Conservation (phyloP, 2,113 vertebrate species). For the Bungarus multicinctus region DNA sequence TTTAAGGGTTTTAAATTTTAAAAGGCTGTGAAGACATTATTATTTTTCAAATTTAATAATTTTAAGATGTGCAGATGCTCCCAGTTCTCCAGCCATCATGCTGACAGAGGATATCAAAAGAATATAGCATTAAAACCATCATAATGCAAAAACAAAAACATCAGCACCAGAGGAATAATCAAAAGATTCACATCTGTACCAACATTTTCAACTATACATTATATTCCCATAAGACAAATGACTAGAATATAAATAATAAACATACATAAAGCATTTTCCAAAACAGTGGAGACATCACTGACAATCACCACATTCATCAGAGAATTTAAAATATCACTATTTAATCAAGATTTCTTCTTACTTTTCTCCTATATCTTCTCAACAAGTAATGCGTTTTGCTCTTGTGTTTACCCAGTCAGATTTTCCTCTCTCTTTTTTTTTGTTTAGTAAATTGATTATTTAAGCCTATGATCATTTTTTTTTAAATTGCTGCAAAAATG, state of each 20-base stretch:
- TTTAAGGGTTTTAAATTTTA: background rate
- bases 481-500: conserved; percentile 54
- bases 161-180: background rate
- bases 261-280: background rate
- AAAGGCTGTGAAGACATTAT: background rate
- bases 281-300: background rate
- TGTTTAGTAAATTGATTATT: conserved; percentile 48
- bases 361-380: conserved; percentile 6
- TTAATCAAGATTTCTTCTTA: background rate
- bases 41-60: background rate
- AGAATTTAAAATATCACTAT: background rate
- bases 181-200: background rate
- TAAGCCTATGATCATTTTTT: conserved; percentile 61
- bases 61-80: background rate
- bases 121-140: background rate
- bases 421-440: background rate
- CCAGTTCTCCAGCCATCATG: background rate
- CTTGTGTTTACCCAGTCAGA: conserved; percentile 39
- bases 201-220: background rate
- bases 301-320: background rate
- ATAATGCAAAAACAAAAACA: background rate
- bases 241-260: background rate
- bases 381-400: conserved; percentile 44
- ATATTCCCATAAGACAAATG: background rate
- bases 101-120: background rate